Percentiles rank a stretch among this genome's conserved stretches.
Conservation (phyloP, 2,888 invertebrate species). For the Stenolophus ochropezus region DNA sequence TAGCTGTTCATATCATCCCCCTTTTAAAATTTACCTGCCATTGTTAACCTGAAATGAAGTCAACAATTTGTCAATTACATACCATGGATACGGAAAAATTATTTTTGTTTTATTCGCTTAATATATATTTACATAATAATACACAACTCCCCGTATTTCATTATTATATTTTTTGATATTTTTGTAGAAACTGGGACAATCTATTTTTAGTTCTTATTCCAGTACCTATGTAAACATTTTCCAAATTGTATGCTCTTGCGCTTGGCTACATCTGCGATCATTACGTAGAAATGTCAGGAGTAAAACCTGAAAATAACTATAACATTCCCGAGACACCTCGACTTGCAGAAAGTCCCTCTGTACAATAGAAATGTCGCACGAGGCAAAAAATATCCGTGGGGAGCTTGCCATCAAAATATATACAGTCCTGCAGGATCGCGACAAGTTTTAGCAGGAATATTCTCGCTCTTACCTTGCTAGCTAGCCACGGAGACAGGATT, state of each 20-base stretch:
- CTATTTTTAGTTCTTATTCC: not conserved
- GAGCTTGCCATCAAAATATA: constrained; percentile 50
- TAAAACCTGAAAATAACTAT: constrained; percentile 42
- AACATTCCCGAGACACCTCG: constrained; percentile 18
- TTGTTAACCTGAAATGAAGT: too few species aligned
- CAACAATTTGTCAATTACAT: too few species aligned
- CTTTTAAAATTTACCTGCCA: too few species aligned
- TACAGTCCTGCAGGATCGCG: constrained; percentile 38
- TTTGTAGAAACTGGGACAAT: not conserved
- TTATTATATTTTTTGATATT: too few species aligned
- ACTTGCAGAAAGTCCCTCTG: constrained; percentile 25
- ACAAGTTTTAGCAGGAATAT: not conserved
- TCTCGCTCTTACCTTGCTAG: constrained; percentile 8
- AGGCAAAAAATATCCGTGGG: constrained; percentile 43
- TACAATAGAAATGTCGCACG: constrained; percentile 37
- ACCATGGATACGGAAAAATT: too few species aligned
- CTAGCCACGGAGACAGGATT: not conserved
- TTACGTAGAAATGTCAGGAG: constrained; percentile 50
- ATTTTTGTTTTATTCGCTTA: too few species aligned
- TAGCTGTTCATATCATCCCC: too few species aligned
- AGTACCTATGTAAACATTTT: not conserved
- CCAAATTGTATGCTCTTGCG: not conserved
- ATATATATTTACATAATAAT: too few species aligned
- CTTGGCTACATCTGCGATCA: constrained; percentile 16
- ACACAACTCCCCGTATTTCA: not conserved